Evolutionary conservation across 2,888 invertebrate genomes (phyloP).

Genomic region (Steinernema carpocapsae): DNA sequence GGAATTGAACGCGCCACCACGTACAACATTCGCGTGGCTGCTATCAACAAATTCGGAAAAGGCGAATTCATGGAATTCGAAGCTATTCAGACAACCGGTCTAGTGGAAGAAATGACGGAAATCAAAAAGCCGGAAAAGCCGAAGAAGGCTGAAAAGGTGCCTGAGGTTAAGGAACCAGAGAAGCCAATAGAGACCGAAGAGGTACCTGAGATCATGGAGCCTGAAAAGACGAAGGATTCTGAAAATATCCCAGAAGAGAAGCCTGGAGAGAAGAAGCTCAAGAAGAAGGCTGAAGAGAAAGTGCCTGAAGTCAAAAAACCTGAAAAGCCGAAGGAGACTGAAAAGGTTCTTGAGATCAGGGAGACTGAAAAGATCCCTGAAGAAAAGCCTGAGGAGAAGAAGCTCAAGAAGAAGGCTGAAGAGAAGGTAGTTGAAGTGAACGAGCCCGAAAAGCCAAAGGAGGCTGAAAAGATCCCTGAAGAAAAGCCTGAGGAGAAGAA

Average conservation of each 20-base stretch:
- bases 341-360: conserved; percentile 13
- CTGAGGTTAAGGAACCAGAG: not conserved
- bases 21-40: conserved; percentile 85
- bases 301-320: too few species aligned
- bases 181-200: not conserved
- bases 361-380: conserved; percentile 34
- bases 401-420: conserved; percentile 36
- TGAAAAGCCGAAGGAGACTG: not conserved
- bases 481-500: conserved; percentile 38
- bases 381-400: not conserved
- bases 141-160: not conserved
- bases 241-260: conserved; percentile 36
- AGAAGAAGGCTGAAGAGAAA: conserved; percentile 36
- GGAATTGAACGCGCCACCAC: conserved; percentile 81
- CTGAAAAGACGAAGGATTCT: conserved; percentile 25
- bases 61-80: conserved; percentile 82
- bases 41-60: conserved; percentile 82
- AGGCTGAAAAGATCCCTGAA: conserved; percentile 4
- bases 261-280: conserved; percentile 10
- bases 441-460: conserved; percentile 8
- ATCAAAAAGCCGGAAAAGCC: too few species aligned
- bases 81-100: conserved; percentile 76
- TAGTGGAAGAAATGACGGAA: too few species aligned
- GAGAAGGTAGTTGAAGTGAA: conserved; percentile 23
- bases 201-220: conserved; percentile 33